These are phyloP conservation scores for Colletes latitarsis DNA, from an alignment of 1,140 invertebrate genomes.

Conservation along the genomic window DNA sequence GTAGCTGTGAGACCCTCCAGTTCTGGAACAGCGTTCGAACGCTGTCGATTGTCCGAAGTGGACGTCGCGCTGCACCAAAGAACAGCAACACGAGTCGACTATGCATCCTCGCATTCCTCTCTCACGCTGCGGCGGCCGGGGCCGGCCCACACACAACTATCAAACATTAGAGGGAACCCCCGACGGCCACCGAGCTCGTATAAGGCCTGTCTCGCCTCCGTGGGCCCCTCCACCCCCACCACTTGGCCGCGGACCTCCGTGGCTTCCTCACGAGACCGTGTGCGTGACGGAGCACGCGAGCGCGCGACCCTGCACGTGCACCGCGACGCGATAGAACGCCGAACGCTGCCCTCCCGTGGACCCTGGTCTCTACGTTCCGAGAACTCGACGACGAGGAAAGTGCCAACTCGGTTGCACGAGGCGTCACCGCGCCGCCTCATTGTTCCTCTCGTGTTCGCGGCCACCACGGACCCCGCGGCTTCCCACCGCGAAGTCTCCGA, in stretches of 20 bases:
- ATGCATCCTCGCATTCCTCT: constrained; percentile 78
- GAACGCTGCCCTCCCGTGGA: constrained; percentile 30
- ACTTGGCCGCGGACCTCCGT: constrained; percentile 15
- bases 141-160: constrained; percentile 74
- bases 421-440: neutral
- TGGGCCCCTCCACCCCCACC: constrained; percentile 38
- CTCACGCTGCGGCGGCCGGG: constrained; percentile 74
- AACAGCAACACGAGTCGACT: constrained; percentile 70
- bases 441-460: neutral
- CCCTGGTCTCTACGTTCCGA: constrained; percentile 45
- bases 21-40: constrained; percentile 50
- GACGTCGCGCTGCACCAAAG: constrained; percentile 59
- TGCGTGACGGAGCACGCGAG: constrained; percentile 4
- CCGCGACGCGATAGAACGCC: constrained; percentile 34
- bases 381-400: constrained; percentile 50
- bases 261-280: constrained; percentile 11
- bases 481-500: neutral
- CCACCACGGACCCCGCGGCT: neutral
- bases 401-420: constrained; percentile 46
- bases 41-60: constrained; percentile 61
- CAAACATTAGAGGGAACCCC: constrained; percentile 65
- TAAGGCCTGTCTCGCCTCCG: constrained; percentile 59
- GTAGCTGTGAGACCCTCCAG: constrained; percentile 42
- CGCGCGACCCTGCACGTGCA: constrained; percentile 32
- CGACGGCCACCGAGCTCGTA: constrained; percentile 63